Evolutionary conservation across 2,797 vertebrate genomes (phyloP).

Genomic region (Apodemus agrarius): DNA sequence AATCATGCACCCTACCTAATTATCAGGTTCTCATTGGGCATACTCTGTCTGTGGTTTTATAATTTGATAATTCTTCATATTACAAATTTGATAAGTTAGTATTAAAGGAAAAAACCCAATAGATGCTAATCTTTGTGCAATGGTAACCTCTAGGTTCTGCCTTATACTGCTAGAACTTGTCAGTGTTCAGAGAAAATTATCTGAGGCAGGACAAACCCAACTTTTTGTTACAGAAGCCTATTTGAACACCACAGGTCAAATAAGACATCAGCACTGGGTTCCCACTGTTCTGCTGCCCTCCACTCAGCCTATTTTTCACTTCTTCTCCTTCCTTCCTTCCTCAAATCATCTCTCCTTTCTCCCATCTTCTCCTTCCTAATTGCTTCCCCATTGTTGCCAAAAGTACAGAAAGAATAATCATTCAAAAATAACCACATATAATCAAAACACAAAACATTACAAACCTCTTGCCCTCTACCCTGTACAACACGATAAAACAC

Average conservation of each 20-base stretch:
- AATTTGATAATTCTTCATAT: not conserved
- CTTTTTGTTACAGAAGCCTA: not conserved
- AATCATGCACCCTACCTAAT: not conserved
- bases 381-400: not conserved
- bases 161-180: not conserved
- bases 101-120: not conserved
- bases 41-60: not conserved
- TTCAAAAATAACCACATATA: not conserved
- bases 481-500: not conserved
- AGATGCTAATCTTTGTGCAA: not conserved
- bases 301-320: rapidly evolving
- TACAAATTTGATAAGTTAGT: not conserved
- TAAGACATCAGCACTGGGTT: not conserved
- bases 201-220: not conserved
- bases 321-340: no score
- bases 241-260: not conserved
- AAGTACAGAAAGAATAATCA: not conserved
- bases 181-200: not conserved
- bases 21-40: not conserved
- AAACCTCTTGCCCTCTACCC: not conserved
- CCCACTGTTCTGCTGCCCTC: not conserved
- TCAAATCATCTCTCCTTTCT: not conserved
- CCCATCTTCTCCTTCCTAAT: not conserved
- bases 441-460: not conserved
- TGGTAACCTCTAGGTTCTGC: not conserved